phyloP scores from a whole-genome alignment of 2,113 vertebrate genomes.

The Cricetomys ansorgei region DNA sequence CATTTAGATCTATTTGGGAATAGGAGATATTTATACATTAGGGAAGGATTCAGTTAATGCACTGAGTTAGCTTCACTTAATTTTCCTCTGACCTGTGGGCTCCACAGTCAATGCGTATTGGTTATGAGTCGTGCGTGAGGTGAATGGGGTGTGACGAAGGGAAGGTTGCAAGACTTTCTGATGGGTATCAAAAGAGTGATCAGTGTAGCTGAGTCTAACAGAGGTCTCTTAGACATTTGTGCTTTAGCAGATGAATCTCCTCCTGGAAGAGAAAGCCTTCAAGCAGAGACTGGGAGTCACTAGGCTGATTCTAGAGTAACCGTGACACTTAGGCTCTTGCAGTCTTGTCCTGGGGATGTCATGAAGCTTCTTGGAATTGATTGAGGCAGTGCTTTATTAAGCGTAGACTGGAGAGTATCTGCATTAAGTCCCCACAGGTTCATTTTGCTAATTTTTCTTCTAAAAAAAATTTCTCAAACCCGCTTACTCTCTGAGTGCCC shows the following conservation, averaged over 20 bases:
- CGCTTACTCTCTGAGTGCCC: background rate
- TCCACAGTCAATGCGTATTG: too few relatives aligned
- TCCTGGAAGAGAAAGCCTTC: slow-evolving; percentile 1
- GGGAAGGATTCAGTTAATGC: background rate
- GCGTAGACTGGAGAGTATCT: background rate
- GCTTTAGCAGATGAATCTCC: background rate
- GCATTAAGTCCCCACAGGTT: background rate
- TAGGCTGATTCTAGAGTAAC: background rate
- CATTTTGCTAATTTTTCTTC: background rate
- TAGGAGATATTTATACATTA: background rate
- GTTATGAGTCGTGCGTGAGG: background rate
- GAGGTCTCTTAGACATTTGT: background rate
- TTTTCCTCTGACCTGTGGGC: background rate
- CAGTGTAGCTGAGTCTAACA: background rate
- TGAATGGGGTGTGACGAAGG: background rate
- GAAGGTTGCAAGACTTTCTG: background rate
- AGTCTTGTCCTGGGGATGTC: background rate
- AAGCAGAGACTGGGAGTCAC: background rate
- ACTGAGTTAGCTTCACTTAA: background rate
- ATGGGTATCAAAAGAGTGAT: background rate
- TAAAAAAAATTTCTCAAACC: background rate
- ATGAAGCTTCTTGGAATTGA: background rate
- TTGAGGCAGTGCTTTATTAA: background rate
- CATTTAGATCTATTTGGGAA: background rate
- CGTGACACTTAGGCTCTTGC: background rate